Conservation (phyloP, 2,113 vertebrate species). For the Hippotragus niger region DNA sequence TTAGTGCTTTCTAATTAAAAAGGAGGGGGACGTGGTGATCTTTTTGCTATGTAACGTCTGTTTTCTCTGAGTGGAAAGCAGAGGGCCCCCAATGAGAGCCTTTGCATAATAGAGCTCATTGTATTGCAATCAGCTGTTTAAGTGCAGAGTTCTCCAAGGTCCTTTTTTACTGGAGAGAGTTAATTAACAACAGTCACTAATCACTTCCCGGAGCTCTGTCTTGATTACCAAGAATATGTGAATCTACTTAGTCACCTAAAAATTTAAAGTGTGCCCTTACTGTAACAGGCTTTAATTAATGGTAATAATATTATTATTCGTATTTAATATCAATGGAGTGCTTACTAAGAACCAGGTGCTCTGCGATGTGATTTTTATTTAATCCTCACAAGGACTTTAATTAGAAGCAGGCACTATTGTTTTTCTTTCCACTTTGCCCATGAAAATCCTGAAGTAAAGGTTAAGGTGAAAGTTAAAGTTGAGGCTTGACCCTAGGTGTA, state of each 20-base stretch:
- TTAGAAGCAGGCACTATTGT: neutral
- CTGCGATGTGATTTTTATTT: neutral
- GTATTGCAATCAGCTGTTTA: neutral
- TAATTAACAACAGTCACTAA: slow-evolving; percentile 54
- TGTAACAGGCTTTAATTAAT: slow-evolving; percentile 18
- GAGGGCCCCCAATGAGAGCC: neutral
- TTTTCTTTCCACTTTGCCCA: neutral
- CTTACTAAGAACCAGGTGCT: neutral
- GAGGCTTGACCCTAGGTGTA: neutral
- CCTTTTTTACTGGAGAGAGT: slow-evolving; percentile 29
- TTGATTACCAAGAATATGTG: slow-evolving; percentile 42
- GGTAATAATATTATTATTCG: neutral
- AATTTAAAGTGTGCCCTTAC: neutral
- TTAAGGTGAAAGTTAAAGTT: neutral
- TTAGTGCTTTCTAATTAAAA: slow-evolving; percentile 57
- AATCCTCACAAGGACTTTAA: neutral
- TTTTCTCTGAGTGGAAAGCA: neutral
- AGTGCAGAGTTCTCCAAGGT: neutral
- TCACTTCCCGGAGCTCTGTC: slow-evolving; percentile 17
- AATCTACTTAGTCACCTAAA: neutral
- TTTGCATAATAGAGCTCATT: neutral
- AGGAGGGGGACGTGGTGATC: slow-evolving; percentile 16
- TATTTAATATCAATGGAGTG: neutral
- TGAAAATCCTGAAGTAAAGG: neutral
- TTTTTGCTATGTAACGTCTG: neutral